These are phyloP conservation scores for Danio tinwini DNA, from an alignment of 2,797 vertebrate genomes.

Conservation along the genomic window DNA sequence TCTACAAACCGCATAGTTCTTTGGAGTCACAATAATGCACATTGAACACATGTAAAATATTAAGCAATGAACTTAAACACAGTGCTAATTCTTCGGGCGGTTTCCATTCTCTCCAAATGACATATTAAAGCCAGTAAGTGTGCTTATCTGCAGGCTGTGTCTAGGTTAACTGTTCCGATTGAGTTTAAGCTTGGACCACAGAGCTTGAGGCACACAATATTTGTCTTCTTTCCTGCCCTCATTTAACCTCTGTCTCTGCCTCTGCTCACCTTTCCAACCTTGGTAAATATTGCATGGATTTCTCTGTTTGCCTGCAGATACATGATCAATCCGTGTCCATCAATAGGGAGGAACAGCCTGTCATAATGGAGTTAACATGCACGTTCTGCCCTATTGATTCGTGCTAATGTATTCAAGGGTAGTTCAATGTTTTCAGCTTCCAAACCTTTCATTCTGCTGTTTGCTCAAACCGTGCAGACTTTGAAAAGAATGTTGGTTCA, in stretches of 20 bases:
- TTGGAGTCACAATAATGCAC: neutral
- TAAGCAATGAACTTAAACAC: conserved; percentile 31
- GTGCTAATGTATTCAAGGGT: conserved; percentile 23
- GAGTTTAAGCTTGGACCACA: conserved; percentile 42
- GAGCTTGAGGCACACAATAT: conserved; percentile 37
- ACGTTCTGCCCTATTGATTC: conserved; percentile 44
- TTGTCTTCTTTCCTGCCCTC: conserved; percentile 48
- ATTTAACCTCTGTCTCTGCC: neutral
- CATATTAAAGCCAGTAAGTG: conserved; percentile 51
- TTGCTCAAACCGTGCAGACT: neutral
- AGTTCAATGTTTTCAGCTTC: neutral
- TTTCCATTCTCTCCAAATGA: conserved; percentile 53
- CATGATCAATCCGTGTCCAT: conserved; percentile 63
- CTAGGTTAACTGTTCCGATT: conserved; percentile 48
- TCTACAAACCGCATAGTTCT: neutral
- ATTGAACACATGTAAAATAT: conserved; percentile 38
- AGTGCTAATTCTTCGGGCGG: conserved; percentile 22
- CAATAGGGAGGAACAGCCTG: conserved; percentile 51
- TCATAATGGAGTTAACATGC: conserved; percentile 35
- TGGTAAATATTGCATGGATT: conserved; percentile 63
- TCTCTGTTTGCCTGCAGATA: conserved; percentile 57
- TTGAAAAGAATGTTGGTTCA: neutral
- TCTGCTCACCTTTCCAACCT: conserved; percentile 44
- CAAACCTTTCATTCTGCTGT: neutral
- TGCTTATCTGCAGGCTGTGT: conserved; percentile 40